Base-by-base conservation (phyloP, 2,797 vertebrate genomes). In the Mormyrops attenuatus region DNA sequence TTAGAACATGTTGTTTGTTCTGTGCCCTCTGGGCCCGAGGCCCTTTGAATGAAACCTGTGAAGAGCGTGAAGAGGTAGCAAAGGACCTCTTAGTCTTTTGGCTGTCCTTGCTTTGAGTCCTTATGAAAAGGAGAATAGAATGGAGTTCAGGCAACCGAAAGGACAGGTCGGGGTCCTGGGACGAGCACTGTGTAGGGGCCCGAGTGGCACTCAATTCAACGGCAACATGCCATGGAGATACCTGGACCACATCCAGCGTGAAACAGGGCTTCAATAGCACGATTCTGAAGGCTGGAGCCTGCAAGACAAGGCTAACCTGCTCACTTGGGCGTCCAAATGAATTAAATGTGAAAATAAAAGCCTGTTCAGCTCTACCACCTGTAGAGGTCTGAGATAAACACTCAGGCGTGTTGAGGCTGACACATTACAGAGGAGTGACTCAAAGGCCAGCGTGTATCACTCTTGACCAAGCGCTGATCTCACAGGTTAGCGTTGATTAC, bases 401-500 rank as follows among this genome's bases (percentile, higher is more conserved):
- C 88, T 86, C 30, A 87, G 82, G 89, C 87, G 26, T 55, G 41
- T 30, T n/a, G 20, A 22, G 9, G 86, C 89, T 85, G 89, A 87
- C 87, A 91, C 84, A n/a, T 90, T 77, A 85, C 89, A 73, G 87
- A 91, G 89, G 57, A 90, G 88, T 90, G 77, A 90, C 60, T 92
- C 93, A 90, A 91, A 93, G 91, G 92, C 88, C 89, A 11, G 85
- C 89, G 92, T 93, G 91, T 92, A 92, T 92, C 92, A 91, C 88
- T 89, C 88, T 90, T 90, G 92, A 92, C 91, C 90, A 91, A 87
- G 60, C 69, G 85, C 88, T 90, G 88, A 90, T 92, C 90, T 93
- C 85, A 85, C 89, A 90, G 90, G 91, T 93, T 91, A 91, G 91
- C 91, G 91, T 92, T 93, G 93, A 93, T 93, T 92, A 92, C 90